A percentile compares a stretch with the other conserved stretches of the same genome.
Conservation (phyloP, 2,797 vertebrate species). For the Catamblyrhynchus diadema region DNA sequence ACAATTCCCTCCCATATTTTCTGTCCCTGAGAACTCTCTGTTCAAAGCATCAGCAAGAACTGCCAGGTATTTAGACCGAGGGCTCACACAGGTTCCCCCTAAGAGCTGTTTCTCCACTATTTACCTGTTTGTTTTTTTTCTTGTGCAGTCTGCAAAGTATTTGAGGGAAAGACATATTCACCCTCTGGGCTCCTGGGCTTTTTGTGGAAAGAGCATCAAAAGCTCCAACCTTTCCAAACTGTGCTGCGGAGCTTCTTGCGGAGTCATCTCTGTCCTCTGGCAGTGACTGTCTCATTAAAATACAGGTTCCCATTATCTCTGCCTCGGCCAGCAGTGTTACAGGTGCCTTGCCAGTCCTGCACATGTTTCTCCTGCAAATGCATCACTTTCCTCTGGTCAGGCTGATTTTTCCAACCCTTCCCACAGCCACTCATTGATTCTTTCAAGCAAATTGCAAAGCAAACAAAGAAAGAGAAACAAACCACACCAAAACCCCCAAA, state of each 20-base stretch:
- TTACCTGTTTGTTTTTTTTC: background rate
- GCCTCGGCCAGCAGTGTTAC: background rate
- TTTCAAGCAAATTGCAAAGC: constrained; percentile 35
- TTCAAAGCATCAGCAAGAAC: background rate
- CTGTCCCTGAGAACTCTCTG: constrained; percentile 47
- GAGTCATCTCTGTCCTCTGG: constrained; percentile 34
- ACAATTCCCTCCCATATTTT: constrained; percentile 50
- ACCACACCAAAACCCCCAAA: constrained; percentile 38
- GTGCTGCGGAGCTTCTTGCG: constrained; percentile 33
- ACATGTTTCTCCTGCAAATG: constrained; percentile 57
- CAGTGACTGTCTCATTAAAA: background rate
- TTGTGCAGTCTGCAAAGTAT: background rate
- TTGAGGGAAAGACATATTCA: background rate
- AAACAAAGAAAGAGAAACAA: constrained; percentile 64
- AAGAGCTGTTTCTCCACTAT: background rate
- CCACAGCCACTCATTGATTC: constrained; percentile 59
- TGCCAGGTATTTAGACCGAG: background rate
- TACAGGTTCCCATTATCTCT: constrained; percentile 13
- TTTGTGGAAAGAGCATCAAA: constrained; percentile 18
- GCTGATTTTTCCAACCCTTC: constrained; percentile 41
- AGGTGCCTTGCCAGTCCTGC: constrained; percentile 23
- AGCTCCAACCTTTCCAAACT: constrained; percentile 22
- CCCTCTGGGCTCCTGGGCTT: background rate
- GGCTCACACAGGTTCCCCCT: background rate
- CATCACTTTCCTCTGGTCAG: constrained; percentile 8